These are phyloP conservation scores for Ciona savignyi DNA, from an alignment of 23 tunicate species.

Conservation along the genomic window DNA sequence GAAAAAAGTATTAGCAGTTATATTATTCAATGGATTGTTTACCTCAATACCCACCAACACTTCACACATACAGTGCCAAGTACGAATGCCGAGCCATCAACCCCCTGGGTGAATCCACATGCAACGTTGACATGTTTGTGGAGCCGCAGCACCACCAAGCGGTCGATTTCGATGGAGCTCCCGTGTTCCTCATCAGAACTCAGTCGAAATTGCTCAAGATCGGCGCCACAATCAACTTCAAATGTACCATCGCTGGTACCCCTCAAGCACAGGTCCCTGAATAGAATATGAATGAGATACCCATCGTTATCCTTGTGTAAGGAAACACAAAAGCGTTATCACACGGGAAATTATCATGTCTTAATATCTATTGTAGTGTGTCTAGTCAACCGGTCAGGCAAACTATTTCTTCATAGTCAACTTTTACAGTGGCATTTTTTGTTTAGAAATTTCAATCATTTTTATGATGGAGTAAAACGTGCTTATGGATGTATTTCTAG, in stretches of 20 bases:
- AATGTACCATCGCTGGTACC: conserved; percentile 47
- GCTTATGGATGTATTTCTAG: too few relatives aligned
- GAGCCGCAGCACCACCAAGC: conserved; percentile 39
- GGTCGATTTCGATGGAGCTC: conserved; percentile 48
- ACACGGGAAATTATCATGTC: too few relatives aligned
- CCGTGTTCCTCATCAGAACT: conserved; percentile 41
- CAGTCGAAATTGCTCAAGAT: conserved; percentile 9
- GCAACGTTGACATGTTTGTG: conserved; percentile 27
- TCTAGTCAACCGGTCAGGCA: too few relatives aligned
- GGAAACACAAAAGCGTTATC: too few relatives aligned
- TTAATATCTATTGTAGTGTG: too few relatives aligned
- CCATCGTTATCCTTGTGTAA: background rate
- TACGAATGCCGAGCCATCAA: conserved; percentile 43
- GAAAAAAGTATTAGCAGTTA: too few relatives aligned
- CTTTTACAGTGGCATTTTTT: too few relatives aligned
- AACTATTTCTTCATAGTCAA: too few relatives aligned
- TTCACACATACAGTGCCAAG: conserved; percentile 28
- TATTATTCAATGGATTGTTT: too few relatives aligned
- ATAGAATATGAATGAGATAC: background rate
- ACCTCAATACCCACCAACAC: too few relatives aligned
- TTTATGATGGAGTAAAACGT: too few relatives aligned
- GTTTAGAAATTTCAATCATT: too few relatives aligned
- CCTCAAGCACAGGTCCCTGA: conserved; percentile 17
- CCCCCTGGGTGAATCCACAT: conserved; percentile 33
- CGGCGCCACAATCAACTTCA: conserved; percentile 25